A percentile compares a stretch with the other conserved stretches of the same genome.
Conservation (phyloP, 2,797 vertebrate genomes). For the Muscicapa comitata region DNA sequence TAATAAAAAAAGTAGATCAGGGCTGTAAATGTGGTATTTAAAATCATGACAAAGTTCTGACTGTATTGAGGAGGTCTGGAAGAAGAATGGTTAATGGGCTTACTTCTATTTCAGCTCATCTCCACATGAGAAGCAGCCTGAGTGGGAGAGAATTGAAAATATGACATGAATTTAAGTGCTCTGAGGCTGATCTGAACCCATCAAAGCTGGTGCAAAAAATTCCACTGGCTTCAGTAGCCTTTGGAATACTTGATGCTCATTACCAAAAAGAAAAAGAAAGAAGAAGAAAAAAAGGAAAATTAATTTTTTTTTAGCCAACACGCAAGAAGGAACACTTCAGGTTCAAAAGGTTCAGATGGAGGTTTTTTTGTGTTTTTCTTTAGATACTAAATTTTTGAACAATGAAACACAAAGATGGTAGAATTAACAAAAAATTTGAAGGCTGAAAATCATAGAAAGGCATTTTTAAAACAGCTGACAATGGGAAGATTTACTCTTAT, state of each 20-base stretch:
- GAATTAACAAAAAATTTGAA: not conserved
- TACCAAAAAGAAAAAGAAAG: not conserved
- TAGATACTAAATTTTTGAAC: not conserved
- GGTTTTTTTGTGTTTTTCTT: not conserved
- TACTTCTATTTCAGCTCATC: slow-evolving; percentile 28
- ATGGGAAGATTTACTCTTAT: not conserved
- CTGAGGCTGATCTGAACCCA: not conserved
- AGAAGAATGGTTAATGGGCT: slow-evolving; percentile 55
- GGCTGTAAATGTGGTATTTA: slow-evolving; percentile 32
- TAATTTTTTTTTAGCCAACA: not conserved
- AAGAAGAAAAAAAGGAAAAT: not conserved
- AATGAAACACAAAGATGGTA: not conserved
- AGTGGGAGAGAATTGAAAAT: slow-evolving; percentile 9
- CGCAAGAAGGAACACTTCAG: not conserved
- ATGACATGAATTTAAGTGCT: slow-evolving; percentile 14
- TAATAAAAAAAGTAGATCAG: slow-evolving; percentile 52
- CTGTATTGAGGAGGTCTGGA: slow-evolving; percentile 47
- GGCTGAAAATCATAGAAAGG: not conserved
- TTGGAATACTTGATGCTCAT: not conserved
- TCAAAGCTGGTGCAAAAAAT: not conserved
- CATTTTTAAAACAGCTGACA: not conserved
- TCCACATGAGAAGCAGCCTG: slow-evolving; percentile 14
- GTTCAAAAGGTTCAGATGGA: not conserved
- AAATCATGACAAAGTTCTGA: slow-evolving; percentile 54
- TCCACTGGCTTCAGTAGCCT: not conserved